A percentile compares a stretch with the other conserved stretches of the same genome.
Conservation (phyloP, 2,113 vertebrate genomes). For the Syrmaticus mikado region DNA sequence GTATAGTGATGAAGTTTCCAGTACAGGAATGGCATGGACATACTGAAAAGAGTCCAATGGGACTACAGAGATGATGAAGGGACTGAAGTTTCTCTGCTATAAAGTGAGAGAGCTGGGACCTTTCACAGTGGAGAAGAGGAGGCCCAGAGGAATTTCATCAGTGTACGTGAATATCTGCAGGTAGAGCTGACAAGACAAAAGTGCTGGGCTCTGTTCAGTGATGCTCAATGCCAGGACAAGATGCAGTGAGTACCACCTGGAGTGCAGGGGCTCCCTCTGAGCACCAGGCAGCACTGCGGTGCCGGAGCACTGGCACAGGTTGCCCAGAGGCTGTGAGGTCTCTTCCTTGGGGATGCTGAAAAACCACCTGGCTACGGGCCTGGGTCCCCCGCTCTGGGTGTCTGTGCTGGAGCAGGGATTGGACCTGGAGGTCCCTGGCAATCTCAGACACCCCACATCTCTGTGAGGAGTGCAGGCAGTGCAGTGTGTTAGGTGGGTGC, state of each 20-base stretch:
- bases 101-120: background rate
- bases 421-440: too few species aligned
- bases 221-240: background rate
- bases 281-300: background rate
- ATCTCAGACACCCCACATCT: accelerated
- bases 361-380: background rate
- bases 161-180: background rate
- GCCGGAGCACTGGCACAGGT: background rate
- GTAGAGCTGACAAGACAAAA: background rate
- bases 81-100: background rate
- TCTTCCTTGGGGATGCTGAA: background rate
- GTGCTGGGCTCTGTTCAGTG: background rate
- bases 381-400: accelerated
- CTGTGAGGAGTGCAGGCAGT: accelerated
- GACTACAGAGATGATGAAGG: background rate
- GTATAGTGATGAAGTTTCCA: background rate
- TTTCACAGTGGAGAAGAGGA: background rate
- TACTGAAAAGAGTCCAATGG: background rate
- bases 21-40: background rate
- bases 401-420: too few species aligned
- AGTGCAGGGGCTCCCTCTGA: background rate
- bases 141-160: background rate
- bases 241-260: background rate
- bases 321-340: background rate
- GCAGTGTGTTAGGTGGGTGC: accelerated